These are phyloP conservation scores for Blera fallax DNA, from an alignment of 2,888 invertebrate genomes.

Conservation along the genomic window DNA sequence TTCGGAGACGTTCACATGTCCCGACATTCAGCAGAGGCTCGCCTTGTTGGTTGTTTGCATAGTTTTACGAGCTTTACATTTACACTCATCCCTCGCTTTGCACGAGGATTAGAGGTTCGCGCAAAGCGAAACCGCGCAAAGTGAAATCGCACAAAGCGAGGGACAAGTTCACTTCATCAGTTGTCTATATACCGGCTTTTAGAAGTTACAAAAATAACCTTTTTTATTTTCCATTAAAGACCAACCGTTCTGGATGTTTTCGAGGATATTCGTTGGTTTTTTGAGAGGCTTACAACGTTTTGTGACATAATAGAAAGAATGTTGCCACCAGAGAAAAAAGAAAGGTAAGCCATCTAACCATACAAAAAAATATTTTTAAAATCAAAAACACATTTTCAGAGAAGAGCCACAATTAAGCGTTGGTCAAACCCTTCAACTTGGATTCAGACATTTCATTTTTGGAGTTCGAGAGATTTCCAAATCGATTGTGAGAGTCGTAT, in stretches of 20 bases:
- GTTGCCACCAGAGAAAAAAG: conserved; percentile 65
- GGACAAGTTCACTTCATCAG: no score
- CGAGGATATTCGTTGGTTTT: conserved; percentile 74
- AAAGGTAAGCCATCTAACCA: conserved; percentile 41
- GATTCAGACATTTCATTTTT: conserved; percentile 73
- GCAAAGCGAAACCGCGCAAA: no score
- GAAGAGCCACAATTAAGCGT: conserved; percentile 46
- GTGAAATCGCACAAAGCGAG: no score
- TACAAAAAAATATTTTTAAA: neutral
- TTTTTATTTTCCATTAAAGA: neutral
- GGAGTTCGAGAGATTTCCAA: conserved; percentile 74
- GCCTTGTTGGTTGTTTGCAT: no score
- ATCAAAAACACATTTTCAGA: conserved; percentile 18
- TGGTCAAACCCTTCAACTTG: conserved; percentile 68
- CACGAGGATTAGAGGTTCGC: no score
- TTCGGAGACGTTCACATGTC: no score
- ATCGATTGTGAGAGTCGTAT: conserved; percentile 73
- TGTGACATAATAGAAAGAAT: conserved; percentile 71
- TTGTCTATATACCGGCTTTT: no score
- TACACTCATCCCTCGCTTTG: no score
- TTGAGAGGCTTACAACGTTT: conserved; percentile 71
- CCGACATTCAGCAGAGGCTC: no score
- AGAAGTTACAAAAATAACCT: no score
- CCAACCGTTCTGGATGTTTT: conserved; percentile 41
- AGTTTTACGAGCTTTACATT: no score